These are phyloP conservation scores for Philereme transversata DNA, from an alignment of 2,888 invertebrate genomes.

Conservation along the genomic window DNA sequence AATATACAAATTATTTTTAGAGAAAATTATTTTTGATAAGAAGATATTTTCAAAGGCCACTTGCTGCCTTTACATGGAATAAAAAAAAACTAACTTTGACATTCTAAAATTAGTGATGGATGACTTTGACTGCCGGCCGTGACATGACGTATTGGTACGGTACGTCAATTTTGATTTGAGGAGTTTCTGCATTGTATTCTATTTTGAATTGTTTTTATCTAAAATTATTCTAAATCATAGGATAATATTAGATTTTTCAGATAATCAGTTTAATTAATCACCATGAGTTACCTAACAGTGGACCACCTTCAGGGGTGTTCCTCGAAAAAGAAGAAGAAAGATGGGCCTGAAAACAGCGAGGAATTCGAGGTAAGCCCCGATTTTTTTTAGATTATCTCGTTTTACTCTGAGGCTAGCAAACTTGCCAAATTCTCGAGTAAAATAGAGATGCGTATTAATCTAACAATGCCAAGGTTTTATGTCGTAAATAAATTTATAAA, in stretches of 20 bases:
- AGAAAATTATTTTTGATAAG: too few species aligned
- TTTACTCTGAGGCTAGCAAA: neutral
- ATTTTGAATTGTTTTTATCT: neutral
- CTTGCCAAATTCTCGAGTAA: neutral
- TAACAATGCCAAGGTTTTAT: neutral
- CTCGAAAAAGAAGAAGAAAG: constrained; percentile 52
- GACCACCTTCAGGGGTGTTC: constrained; percentile 55
- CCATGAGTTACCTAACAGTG: constrained; percentile 66
- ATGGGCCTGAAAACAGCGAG: constrained; percentile 54
- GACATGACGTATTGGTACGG: too few species aligned
- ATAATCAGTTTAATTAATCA: constrained; percentile 12
- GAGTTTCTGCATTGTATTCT: neutral
- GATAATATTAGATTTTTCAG: neutral
- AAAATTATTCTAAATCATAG: neutral
- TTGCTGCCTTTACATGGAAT: too few species aligned
- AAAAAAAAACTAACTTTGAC: too few species aligned
- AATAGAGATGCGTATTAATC: neutral
- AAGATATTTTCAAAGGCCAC: too few species aligned
- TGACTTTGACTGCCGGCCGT: too few species aligned
- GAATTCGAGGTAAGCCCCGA: constrained; percentile 65
- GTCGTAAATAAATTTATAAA: too few species aligned
- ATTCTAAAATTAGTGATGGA: too few species aligned
- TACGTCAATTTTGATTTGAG: neutral
- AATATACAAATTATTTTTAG: too few species aligned
- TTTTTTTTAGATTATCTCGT: neutral